A percentile compares a stretch with the other conserved stretches of the same genome.
phyloP scores from a whole-genome alignment of 1,140 invertebrate species.

The Aphidius gifuensis region DNA sequence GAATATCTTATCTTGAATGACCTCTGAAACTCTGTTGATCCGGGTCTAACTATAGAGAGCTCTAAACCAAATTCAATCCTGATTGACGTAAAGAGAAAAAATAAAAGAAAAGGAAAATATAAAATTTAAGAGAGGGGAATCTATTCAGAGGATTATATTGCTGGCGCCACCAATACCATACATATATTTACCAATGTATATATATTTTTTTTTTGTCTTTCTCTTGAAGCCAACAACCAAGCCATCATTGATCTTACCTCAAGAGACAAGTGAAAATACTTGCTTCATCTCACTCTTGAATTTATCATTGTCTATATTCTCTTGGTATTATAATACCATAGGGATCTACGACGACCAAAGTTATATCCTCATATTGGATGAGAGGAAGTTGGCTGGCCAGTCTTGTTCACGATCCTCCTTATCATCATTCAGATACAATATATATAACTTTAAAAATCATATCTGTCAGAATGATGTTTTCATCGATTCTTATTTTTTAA shows the following conservation, averaged over 20 bases:
- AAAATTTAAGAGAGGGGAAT: constrained; percentile 29
- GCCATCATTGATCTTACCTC: constrained; percentile 2
- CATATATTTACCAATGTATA: constrained; percentile 18
- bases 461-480: constrained; percentile 15
- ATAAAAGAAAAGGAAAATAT: constrained; percentile 7
- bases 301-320: background rate
- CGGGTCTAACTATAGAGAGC: constrained; percentile 43
- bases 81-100: constrained; percentile 47
- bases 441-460: constrained; percentile 1
- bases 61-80: constrained; percentile 51
- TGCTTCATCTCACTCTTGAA: background rate
- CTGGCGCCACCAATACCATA: constrained; percentile 47
- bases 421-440: constrained; percentile 19
- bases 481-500: background rate
- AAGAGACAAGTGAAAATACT: constrained; percentile 3
- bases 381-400: too few species aligned
- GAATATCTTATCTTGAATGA: constrained; percentile 2
- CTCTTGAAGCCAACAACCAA: background rate
- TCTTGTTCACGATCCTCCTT: constrained; percentile 16
- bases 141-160: constrained; percentile 48
- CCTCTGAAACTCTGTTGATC: constrained; percentile 42
- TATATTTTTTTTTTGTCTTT: constrained; percentile 19
- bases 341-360: constrained; percentile 8
- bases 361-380: constrained; percentile 4
- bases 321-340: constrained; percentile 22